Evolutionary conservation across 2,113 vertebrate species (phyloP), one percentile per base, ranked within the genome.

Genomic region (Psammodynastes pulverulentus): DNA sequence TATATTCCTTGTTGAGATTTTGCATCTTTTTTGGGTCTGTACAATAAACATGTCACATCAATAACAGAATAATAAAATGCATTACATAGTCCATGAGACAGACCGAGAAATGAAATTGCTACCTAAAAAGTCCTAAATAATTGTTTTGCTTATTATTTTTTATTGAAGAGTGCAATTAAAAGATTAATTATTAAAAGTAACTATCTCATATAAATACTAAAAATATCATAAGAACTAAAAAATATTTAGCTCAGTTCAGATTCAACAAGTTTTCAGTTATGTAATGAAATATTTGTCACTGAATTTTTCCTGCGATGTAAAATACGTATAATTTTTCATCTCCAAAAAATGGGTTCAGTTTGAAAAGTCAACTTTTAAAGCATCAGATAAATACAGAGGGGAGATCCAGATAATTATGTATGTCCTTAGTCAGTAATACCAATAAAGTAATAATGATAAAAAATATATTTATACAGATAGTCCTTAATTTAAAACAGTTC

Each of bases 211-310:
- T 26, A 24, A 52, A 26, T 58, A 46, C 17, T 39, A 54, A 9
- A 84, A 48, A 46, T 17, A 49, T 24, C 15, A 6, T n/a, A 48
- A 54, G 17, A 89, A 3, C 45, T 49, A n/a, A 39, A 56, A 6
- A n/a, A 89, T 86, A 86, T 45, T 43, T 9, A 92, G 39, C 15
- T 88, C 43, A 79, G 51, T 26, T 45, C 58, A 23, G 23, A n/a
- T 79, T 92, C 56, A 88, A n/a, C 58, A 88, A 7, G 15, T 26
- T 92, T 86, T 88, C 39, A 88, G 15, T 46, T 85, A 91, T 90
- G 43, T 45, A 54, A 85, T 17, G 4, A 62, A 88, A 79, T 54
- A 79, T 45, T 45, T 29, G 5, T 26, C 34, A 53, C 10, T 52
- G 84, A 52, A 56, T 52, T 92, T 39, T 7, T 17, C 43, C 1